Evolutionary conservation across 2,888 invertebrate genomes (phyloP).

Genomic region (Spisula solida): DNA sequence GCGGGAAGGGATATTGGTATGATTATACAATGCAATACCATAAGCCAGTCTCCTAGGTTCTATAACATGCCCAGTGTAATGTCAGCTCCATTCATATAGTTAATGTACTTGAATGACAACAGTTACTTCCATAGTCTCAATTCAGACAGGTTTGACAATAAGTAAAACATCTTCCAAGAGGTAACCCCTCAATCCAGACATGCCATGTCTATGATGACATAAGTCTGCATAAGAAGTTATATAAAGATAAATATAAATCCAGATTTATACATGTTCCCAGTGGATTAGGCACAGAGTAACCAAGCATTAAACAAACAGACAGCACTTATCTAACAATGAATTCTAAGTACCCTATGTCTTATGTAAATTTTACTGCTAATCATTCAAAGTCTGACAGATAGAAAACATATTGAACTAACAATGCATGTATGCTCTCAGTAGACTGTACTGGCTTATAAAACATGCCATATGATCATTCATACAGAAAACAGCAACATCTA

Average conservation of each 20-base stretch:
- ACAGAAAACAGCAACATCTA: background rate
- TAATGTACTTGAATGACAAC: no score
- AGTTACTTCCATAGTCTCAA: no score
- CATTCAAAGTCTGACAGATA: background rate
- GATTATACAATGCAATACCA: no score
- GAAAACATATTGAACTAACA: background rate
- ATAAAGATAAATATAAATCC: background rate
- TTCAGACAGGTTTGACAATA: no score
- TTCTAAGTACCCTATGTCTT: conserved; percentile 16
- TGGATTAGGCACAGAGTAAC: background rate
- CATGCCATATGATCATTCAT: background rate
- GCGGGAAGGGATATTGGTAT: no score
- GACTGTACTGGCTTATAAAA: background rate
- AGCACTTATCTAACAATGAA: background rate
- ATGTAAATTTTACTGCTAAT: conserved; percentile 4
- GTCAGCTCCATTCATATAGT: no score
- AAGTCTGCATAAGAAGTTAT: background rate
- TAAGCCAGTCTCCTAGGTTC: no score
- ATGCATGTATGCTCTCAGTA: background rate
- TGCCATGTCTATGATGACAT: background rate
- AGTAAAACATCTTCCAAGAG: no score
- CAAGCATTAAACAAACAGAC: background rate
- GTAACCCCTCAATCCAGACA: background rate
- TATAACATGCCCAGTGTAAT: no score
- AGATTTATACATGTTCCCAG: conserved; percentile 2